Evolutionary conservation across 2,797 vertebrate genomes (phyloP), one percentile per base, ranked within the genome.

Genomic region (Jordanella pulchra): DNA sequence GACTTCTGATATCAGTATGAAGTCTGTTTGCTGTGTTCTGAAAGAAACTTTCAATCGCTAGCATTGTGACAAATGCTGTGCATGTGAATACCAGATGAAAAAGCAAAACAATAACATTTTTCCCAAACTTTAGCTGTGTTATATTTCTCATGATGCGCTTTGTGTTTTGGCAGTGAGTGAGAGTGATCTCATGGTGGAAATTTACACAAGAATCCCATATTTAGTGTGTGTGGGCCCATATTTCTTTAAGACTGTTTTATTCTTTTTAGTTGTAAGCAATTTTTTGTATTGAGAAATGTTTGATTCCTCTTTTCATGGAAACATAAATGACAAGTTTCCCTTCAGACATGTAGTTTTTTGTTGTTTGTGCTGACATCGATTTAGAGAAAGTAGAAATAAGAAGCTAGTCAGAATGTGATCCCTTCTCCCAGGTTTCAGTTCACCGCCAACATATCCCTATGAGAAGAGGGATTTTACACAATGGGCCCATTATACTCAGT

Each of bases 401-500:
- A 73, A 47, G 82, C 72, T 4, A 1, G 30, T 77, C 70, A 72
- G 77, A 82, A 69, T 86, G 58, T 66, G 67, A 80, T 86, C 53
- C 75, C 25, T 65, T 75, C 28, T 73, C 58, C 77, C 64, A 67
- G 7, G 15, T 65, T 84, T 80, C 76, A 80, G 74, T 69, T 68
- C 17, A 3, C 69, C 18, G n/a, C 87, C 81, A 71, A 81, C 73
- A 0, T 50, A 56, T 81, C 66, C 77, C 65, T 42, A 50, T 35
- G 83, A 82, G 68, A 74, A 39, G 63, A 32, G 39, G 63, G 67
- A 71, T 75, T 80, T 77, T 44, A 69, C 73, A 90, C 84, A 92
- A 83, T 77, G 80, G 79, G 64, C 32, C 79, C 69, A 84, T 86
- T 89, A 82, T 89, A 9, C 15, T 76, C 55, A 73, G 60, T 90